Base-by-base conservation (phyloP, 35 echinoderm and acorn worm species). In the Ophiothrix spiculata region DNA sequence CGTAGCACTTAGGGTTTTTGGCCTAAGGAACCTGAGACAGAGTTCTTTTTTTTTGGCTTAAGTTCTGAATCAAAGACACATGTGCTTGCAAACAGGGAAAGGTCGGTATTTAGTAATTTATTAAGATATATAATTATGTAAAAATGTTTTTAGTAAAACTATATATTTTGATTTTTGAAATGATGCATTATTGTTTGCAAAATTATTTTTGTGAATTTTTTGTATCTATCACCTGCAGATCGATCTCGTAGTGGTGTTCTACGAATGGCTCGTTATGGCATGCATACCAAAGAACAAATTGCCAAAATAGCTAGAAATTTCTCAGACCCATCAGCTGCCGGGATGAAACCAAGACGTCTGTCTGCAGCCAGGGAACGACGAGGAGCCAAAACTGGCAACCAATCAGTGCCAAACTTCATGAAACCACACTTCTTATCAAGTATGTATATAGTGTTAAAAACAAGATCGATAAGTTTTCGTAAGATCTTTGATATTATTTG, bases 361-460 rank as follows among this genome's bases (percentile, higher is more conserved):
- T 95, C 93, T 11, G 89, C 93, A 1, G 82, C 86, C 38, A 86
- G 79, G 75, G 82, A 85, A 39, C 91, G 91, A 69, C 82, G 84
- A 25, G 85, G 91, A 36, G 64, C 82, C 79, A 95, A 95, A 80
- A 79, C 81, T 32, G 78, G 89, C 13, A 91, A 89, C 89, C 91
- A 91, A 37, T 91, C 93, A 1, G 87, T 86, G 80, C 92, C 92
- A 17, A 86, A 89, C 75, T 95, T 95, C 77, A 76, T 85, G 23
- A 76, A 89, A 73, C 74, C 91, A 46, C 33, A 85, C n/a, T 79
- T 91, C 28, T 80, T 77, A 56, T 36, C 85, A 64, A 56, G 91
- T 93, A 74, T 87, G 85, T 88, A 33, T 56, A 0, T 45, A 23
- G 17, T 13, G 11, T 33, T 17, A 77, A 14, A 15, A 32, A 77